phyloP scores from a whole-genome alignment of 2,113 vertebrate genomes.

The Semnornis frantzii region DNA sequence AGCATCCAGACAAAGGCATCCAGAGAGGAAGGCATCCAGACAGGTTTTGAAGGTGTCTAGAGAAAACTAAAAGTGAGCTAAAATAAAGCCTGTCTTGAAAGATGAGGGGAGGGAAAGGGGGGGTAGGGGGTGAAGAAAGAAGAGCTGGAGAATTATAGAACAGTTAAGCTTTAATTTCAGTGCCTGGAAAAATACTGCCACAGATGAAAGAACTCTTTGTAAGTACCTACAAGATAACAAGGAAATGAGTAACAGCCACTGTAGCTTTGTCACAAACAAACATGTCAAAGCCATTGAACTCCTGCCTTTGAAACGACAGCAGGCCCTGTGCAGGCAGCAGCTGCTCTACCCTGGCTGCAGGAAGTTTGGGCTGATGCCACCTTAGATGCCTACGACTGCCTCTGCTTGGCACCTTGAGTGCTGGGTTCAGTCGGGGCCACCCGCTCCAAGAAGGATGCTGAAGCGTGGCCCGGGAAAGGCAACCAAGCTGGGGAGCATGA shows the following conservation, averaged over 20 bases:
- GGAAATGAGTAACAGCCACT: constrained; percentile 66
- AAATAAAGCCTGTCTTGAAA: constrained; percentile 61
- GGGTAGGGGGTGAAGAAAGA: background rate
- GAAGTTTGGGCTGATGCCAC: constrained; percentile 27
- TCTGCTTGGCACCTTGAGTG: no score
- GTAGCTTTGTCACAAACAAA: constrained; percentile 72
- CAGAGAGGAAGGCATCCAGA: no score
- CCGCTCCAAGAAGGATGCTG: no score
- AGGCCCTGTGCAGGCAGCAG: constrained; percentile 36
- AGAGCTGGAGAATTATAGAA: constrained; percentile 66
- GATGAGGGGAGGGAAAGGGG: background rate
- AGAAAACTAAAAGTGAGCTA: constrained; percentile 42
- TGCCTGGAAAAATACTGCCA: constrained; percentile 68
- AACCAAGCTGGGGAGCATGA: background rate
- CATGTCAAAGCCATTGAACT: constrained; percentile 64
- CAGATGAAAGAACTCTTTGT: constrained; percentile 72
- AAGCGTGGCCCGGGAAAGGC: no score
- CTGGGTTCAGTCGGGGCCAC: no score
- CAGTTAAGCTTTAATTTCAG: constrained; percentile 71
- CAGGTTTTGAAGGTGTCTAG: no score
- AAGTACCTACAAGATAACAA: constrained; percentile 71
- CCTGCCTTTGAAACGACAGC: constrained; percentile 64
- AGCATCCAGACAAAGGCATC: no score
- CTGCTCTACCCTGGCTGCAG: background rate
- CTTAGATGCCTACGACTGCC: background rate